phyloP scores from a whole-genome alignment of 2,113 vertebrate genomes.

The Cromileptes altivelis region DNA sequence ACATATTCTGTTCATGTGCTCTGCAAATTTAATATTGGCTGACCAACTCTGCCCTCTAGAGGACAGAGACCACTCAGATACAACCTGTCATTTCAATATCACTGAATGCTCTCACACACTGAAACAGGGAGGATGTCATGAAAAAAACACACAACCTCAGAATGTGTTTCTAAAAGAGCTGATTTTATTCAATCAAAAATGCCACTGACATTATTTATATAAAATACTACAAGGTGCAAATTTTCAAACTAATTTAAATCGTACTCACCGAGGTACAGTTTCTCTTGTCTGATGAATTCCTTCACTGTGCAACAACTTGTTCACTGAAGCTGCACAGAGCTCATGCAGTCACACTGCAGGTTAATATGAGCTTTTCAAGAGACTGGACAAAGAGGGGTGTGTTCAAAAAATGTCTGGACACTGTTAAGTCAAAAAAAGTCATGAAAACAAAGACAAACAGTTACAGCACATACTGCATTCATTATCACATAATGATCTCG shows the following conservation, averaged over 20 bases:
- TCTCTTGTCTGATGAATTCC: neutral
- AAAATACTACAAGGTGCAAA: neutral
- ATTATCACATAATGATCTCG: no score
- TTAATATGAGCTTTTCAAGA: neutral
- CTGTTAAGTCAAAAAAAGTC: neutral
- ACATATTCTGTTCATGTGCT: neutral
- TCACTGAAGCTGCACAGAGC: neutral
- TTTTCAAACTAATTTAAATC: neutral
- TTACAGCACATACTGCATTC: neutral
- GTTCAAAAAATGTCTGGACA: neutral
- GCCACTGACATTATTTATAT: neutral
- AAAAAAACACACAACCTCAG: conserved; percentile 20
- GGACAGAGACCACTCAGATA: neutral
- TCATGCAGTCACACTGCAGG: conserved; percentile 8
- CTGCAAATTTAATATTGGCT: neutral
- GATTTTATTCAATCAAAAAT: conserved; percentile 62
- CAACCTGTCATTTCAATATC: neutral
- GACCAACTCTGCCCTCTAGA: conserved; percentile 28
- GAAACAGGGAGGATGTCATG: neutral
- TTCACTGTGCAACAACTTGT: neutral
- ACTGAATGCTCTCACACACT: neutral
- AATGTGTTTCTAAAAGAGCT: neutral
- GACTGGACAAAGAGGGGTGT: neutral
- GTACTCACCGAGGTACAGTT: conserved; percentile 61
- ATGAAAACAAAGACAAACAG: neutral